phyloP scores from a whole-genome alignment of 2,888 invertebrate species.

The Nephrocerus scutellatus region DNA sequence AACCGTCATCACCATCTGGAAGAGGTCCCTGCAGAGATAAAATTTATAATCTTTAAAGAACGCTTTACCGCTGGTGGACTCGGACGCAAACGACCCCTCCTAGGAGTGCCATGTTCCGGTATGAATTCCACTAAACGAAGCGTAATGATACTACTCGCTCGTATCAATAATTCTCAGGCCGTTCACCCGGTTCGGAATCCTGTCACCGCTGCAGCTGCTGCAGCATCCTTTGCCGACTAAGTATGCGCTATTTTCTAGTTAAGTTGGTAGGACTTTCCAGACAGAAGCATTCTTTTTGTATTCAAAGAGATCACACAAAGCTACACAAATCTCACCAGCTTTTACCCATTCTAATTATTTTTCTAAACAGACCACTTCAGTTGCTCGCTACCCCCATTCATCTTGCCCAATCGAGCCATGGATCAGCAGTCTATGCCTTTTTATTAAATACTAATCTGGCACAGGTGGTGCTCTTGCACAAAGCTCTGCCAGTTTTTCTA shows the following conservation, averaged over 20 bases:
- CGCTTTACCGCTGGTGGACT: conserved; percentile 50
- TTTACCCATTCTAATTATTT: conserved; percentile 22
- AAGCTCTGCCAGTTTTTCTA: too few relatives aligned
- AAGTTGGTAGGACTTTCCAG: too few relatives aligned
- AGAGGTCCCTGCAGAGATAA: neutral
- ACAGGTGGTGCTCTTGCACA: too few relatives aligned
- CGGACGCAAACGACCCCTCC: conserved; percentile 68
- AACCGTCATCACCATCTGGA: neutral
- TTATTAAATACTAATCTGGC: conserved; percentile 26
- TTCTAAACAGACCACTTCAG: conserved; percentile 27
- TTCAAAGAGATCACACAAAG: too few relatives aligned
- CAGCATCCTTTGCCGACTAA: conserved; percentile 53
- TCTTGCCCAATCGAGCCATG: conserved; percentile 25
- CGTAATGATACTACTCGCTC: conserved; percentile 72
- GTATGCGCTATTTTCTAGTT: too few relatives aligned
- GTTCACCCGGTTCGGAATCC: conserved; percentile 59
- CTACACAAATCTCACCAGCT: conserved; percentile 21
- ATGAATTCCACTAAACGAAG: conserved; percentile 77
- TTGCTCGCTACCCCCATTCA: conserved; percentile 28
- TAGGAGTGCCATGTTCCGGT: conserved; percentile 60
- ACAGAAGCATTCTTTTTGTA: too few relatives aligned
- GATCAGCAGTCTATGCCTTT: conserved; percentile 22
- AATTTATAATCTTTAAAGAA: conserved; percentile 2
- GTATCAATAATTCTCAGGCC: conserved; percentile 73
- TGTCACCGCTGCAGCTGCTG: conserved; percentile 41